These are phyloP conservation scores for Sciurus vulgaris DNA, from an alignment of 2,797 vertebrate genomes.

Conservation along the genomic window DNA sequence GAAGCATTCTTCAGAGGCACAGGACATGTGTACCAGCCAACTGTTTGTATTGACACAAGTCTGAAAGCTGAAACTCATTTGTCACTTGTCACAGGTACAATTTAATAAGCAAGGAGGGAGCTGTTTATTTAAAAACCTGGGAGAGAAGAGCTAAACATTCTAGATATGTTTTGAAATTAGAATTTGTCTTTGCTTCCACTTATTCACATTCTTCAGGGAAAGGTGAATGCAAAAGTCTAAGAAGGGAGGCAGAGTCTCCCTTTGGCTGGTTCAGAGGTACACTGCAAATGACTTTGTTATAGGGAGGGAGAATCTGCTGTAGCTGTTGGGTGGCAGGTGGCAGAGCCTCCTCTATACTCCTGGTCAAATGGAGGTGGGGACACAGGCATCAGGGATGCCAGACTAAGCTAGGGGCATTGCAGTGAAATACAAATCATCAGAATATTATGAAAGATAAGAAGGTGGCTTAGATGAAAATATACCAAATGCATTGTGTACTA, in stretches of 20 bases:
- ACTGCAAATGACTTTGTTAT: background rate
- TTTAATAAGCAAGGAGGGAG: background rate
- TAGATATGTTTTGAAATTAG: background rate
- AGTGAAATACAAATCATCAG: background rate
- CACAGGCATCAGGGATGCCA: background rate
- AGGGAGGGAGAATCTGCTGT: background rate
- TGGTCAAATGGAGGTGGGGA: background rate
- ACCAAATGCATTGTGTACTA: background rate
- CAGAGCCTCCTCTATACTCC: background rate
- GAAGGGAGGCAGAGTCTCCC: constrained; percentile 4
- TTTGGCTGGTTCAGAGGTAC: background rate
- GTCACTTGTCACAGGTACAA: background rate
- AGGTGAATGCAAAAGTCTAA: background rate
- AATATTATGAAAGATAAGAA: background rate
- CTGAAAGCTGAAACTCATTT: background rate
- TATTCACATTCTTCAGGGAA: background rate
- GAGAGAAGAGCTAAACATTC: background rate
- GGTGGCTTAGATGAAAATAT: background rate
- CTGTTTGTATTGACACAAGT: background rate
- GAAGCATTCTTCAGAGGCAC: background rate
- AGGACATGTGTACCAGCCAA: background rate
- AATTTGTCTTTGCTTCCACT: background rate
- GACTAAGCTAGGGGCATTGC: too few species aligned
- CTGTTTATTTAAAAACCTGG: background rate
- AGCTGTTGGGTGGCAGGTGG: background rate